A percentile compares a stretch with the other conserved stretches of the same genome.
Evolutionary conservation across 2,113 vertebrate species (phyloP).

Genomic region (Notiomystis cincta): DNA sequence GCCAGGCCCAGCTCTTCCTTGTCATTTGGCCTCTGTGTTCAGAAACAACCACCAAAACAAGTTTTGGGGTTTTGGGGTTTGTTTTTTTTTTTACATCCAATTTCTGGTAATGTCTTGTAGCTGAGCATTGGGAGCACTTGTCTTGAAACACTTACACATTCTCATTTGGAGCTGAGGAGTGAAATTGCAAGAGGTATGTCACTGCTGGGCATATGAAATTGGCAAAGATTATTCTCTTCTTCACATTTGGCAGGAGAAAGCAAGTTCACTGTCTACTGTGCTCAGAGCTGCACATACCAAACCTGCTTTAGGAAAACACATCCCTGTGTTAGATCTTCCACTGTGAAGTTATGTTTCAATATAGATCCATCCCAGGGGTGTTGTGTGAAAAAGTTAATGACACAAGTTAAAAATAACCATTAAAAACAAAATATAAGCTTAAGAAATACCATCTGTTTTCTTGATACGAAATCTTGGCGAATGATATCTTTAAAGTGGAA

Average conservation of each 20-base stretch:
- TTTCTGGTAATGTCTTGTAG: not conserved
- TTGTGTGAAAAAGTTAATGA: not conserved
- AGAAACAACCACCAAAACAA: not conserved
- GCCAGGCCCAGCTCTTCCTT: fast-evolving
- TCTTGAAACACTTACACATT: fast-evolving
- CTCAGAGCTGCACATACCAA: not conserved
- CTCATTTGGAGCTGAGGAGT: not conserved
- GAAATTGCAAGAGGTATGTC: not conserved
- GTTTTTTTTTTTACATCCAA: not conserved
- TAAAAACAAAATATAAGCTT: not conserved
- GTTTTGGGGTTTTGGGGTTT: no score
- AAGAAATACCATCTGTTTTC: not conserved
- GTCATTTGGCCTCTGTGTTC: not conserved
- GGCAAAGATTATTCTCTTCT: not conserved
- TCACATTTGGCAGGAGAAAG: not conserved
- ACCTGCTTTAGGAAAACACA: not conserved
- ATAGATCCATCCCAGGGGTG: not conserved
- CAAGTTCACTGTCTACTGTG: not conserved
- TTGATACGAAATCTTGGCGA: not conserved
- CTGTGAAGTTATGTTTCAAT: not conserved
- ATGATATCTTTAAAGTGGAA: not conserved
- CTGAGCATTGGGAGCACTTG: not conserved
- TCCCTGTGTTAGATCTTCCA: not conserved
- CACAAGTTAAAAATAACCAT: not conserved
- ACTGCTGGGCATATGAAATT: not conserved